Evolutionary conservation across 2,113 vertebrate genomes (phyloP), one percentile per base, ranked within the genome.

Genomic region (Clinocottus analis): DNA sequence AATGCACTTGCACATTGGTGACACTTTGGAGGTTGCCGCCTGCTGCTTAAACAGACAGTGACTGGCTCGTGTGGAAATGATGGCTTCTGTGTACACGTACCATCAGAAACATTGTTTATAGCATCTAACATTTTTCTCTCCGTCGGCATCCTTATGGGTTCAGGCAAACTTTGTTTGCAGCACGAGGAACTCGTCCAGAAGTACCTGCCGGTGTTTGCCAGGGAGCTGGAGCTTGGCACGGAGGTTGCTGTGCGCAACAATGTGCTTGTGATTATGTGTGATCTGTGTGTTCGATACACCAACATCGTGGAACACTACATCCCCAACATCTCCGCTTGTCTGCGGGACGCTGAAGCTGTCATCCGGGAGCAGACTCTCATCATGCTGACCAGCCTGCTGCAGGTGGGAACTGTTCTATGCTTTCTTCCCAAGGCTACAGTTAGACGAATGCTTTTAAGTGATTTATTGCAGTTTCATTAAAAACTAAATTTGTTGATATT

Each of bases 81-180:
- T 33, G 5, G 56, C 10, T 33, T 16, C 58, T 35, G 29, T 35
- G 16, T 8, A 31, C 27, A 9, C 7, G 1, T 11, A 31, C 14
- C 55, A 37, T 37, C 4, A 29, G 3, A 37, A 29, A 29, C 23
- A n/a, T 13, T 19, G 7, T 21, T 43, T 7, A 27, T 4, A 14
- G 33, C 27, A 53, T 39, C 3, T 2, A 14, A 19, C 25, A 3
- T 63, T 47, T 51, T 25, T 39, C 6, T 62, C 17, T 41, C 0
- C 13, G 4, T 61, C 9, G 19, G 2, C 2, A 0, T 64, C 47
- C 61, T 0, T 77, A 5, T 67, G 45, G 9, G 4, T 62, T 58
- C 79, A 99, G 98, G 97, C 2, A 98, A 99, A 85, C 73, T 99
- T 66, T 99, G 97, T 77, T 93, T 99, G 23, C 98, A 99, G 91